These are phyloP conservation scores for Cylindroiulus punctatus DNA, from an alignment of 2,888 invertebrate species.

Conservation along the genomic window DNA sequence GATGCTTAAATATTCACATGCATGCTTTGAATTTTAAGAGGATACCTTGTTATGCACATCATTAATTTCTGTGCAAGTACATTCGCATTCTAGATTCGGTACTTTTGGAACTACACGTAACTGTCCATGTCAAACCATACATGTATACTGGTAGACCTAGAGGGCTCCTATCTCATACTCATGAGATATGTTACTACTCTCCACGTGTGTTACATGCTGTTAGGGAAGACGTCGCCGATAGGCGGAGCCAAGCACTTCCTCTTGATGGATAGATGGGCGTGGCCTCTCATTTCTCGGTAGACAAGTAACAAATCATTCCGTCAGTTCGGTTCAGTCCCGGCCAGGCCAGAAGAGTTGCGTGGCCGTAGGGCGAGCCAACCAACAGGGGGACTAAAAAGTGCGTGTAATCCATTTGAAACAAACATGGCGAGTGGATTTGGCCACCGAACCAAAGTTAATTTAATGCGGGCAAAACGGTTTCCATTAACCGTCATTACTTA, in stretches of 20 bases:
- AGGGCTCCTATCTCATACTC: too few species aligned
- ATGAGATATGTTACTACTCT: too few species aligned
- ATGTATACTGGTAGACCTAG: too few species aligned
- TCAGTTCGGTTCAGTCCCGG: constrained; percentile 16
- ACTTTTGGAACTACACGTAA: too few species aligned
- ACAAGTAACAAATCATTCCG: constrained; percentile 50
- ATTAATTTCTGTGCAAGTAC: too few species aligned
- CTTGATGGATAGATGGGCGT: constrained; percentile 46
- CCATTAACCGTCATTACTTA: constrained; percentile 29
- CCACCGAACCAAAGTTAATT: constrained; percentile 23
- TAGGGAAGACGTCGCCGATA: background rate
- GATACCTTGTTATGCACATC: too few species aligned
- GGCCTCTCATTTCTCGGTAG: constrained; percentile 48
- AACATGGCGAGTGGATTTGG: constrained; percentile 23
- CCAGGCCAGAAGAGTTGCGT: constrained; percentile 25
- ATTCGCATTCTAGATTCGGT: too few species aligned
- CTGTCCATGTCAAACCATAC: too few species aligned
- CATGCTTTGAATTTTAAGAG: too few species aligned
- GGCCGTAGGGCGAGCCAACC: too few species aligned
- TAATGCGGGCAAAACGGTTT: constrained; percentile 30
- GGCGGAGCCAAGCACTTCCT: constrained; percentile 11
- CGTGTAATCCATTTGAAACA: constrained; percentile 32
- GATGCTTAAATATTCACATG: too few species aligned
- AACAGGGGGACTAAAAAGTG: background rate
- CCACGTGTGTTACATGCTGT: too few species aligned